Base-by-base conservation (phyloP, 2,888 invertebrate species). In the Chrysopilus asiliformis region DNA sequence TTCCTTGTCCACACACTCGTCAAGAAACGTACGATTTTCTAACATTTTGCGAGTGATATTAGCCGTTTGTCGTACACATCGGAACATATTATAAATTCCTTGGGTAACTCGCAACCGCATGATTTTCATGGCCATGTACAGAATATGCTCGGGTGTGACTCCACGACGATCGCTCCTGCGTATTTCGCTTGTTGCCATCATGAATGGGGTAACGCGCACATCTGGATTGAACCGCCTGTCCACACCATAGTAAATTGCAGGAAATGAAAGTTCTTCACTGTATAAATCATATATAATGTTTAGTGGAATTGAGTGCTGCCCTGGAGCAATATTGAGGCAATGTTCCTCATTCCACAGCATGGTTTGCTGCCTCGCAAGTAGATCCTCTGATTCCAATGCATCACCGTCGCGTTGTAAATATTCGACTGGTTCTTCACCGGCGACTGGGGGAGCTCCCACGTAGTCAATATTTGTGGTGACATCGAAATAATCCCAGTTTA, bases 51-150 rank as follows among this genome's bases (percentile, higher is more conserved):
- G 24, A 22, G 24, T n/a, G 8, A 8, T 22, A 22, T 8, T 22
- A 8, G n/a, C 24, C n/a, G 24, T 22, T 9, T n/a, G 8, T 8
- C n/a, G 8, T 22, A 9, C 8, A n/a, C 24, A 8, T 22, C n/a
- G 8, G n/a, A 22, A 22, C 8, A 22, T 10, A 10, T 10, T 10
- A 22, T 22, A 8, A 22, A 22, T 22, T 22, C 24, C 10, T 22
- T 22, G 24, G 12, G 4, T 15, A 8, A 39, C 15, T 13, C 55
- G 47, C 5, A 49, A 12, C 30, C 58, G 46, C 43, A 63, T 32
- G 8, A 60, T 55, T 44, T 62, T 60, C 58, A 57, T 55, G 4
- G 59, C 60, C 37, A 54, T 46, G 46, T 60, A 61, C 34, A 64
- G 43, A 10, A 58, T 32, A 32, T 57, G 48, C 15, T 53, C 39